These are phyloP conservation scores for Eupsilia transversa DNA, from an alignment of 2,888 invertebrate species.

Conservation along the genomic window DNA sequence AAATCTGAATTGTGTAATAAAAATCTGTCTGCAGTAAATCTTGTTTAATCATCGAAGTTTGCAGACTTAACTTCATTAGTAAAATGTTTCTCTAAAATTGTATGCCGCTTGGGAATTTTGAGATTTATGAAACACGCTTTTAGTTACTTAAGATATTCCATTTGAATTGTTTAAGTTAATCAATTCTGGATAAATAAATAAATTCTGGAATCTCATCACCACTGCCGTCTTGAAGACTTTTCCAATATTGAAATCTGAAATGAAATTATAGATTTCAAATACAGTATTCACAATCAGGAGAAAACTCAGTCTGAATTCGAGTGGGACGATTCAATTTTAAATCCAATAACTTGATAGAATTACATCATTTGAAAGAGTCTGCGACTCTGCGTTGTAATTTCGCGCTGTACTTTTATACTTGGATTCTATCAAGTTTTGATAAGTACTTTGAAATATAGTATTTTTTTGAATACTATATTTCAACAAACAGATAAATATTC, in stretches of 20 bases:
- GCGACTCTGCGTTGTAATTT: conserved; percentile 23
- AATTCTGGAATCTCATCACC: conserved; percentile 1
- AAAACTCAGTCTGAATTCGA: conserved; percentile 33
- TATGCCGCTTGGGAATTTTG: not conserved
- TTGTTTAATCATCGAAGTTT: conserved; percentile 5
- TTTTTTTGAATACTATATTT: not conserved
- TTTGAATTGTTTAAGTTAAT: conserved; percentile 5
- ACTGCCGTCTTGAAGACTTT: conserved; percentile 1
- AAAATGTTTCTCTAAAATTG: not conserved
- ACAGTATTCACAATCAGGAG: conserved; percentile 32
- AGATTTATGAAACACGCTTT: conserved; percentile 3
- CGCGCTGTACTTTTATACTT: conserved; percentile 16
- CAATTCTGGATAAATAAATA: conserved; percentile 2
- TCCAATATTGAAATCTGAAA: conserved; percentile 24
- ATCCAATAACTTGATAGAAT: conserved; percentile 41
- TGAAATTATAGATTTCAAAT: conserved; percentile 30
- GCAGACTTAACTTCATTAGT: conserved; percentile 8
- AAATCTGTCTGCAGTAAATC: conserved; percentile 32
- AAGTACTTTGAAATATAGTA: not conserved
- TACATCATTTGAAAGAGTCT: conserved; percentile 32
- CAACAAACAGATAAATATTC: no score
- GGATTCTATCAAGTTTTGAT: conserved; percentile 5
- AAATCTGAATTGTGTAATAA: conserved; percentile 14
- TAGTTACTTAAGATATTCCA: conserved; percentile 5
- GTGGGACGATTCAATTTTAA: conserved; percentile 44